Evolutionary conservation across 2,888 invertebrate genomes (phyloP), one percentile per base, ranked within the genome.

Genomic region (Cephus pulcher): DNA sequence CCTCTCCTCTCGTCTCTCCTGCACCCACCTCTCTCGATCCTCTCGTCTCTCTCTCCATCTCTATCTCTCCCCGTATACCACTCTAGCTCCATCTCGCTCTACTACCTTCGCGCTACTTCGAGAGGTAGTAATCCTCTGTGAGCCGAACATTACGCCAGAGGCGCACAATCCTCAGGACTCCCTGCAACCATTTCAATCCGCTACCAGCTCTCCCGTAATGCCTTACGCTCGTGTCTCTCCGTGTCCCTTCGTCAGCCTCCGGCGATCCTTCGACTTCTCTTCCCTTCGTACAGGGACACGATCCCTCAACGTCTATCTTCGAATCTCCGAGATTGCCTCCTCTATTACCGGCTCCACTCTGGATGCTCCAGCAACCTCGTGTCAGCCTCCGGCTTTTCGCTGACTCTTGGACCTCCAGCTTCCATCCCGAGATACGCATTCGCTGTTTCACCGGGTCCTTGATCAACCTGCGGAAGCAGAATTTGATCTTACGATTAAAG

Each of bases 101-200:
- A 40, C 81, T 73, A 68, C 73, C 73, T 76, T 68, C 56, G 74
- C 69, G 73, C 82, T 82, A 81, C 82, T 83, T 84, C 81, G 84
- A 85, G 86, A 87, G 84, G 85, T 81, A 84, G 88, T 88, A 88
- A 88, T 88, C 87, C 88, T 86, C 86, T 74, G 80, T 84, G 84
- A 85, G 87, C 87, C 84, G 85, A 86, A 85, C 86, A 88, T 88
- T 86, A 83, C 85, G 86, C 87, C 86, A 84, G 83, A 88, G 86
- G 87, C 88, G 84, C 83, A 86, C 86, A 82, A 86, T 88, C 84
- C 86, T 71, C 69, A 23, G 74, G 74, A 75, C 78, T 70, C 75
- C 69, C 77, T 76, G 78, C 75, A 37, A 56, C 74, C 74, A 37
- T 74, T 34, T 73, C 76, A 34, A 69, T 56, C 79, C 79, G 76